These are phyloP conservation scores for Gandaritis pyraliata DNA, from an alignment of 2,888 invertebrate species.

Conservation along the genomic window DNA sequence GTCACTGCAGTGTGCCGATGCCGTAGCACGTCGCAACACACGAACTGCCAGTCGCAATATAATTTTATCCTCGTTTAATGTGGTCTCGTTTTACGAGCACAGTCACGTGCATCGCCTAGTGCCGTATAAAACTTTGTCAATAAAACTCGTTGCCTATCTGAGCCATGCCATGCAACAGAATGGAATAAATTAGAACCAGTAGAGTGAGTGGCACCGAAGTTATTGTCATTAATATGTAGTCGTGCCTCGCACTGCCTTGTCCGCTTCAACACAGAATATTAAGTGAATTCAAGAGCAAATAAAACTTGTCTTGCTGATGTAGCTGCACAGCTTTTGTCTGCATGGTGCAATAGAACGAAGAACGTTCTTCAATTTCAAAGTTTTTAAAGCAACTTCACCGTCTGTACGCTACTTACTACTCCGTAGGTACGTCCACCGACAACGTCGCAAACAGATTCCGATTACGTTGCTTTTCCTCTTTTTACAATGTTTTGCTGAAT, in stretches of 20 bases:
- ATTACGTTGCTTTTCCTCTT: slow-evolving; percentile 25
- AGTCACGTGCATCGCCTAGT: slow-evolving; percentile 30
- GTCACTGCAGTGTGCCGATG: not conserved
- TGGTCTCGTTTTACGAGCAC: slow-evolving; percentile 22
- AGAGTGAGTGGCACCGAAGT: not conserved
- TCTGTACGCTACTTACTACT: not conserved
- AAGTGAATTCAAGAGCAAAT: not conserved
- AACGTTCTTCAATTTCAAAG: not conserved
- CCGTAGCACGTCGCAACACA: slow-evolving; percentile 1
- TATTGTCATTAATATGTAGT: not conserved
- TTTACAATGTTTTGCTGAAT: slow-evolving; percentile 13
- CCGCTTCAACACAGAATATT: not conserved
- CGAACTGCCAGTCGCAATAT: slow-evolving; percentile 18
- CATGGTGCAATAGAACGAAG: not conserved
- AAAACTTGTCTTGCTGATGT: not conserved
- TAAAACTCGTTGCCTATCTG: slow-evolving; percentile 32
- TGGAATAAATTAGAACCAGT: slow-evolving; percentile 6
- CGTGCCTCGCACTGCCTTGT: not conserved
- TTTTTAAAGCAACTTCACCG: slow-evolving; percentile 1
- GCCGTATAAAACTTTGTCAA: slow-evolving; percentile 33
- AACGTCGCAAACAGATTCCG: slow-evolving; percentile 27
- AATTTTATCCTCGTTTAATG: slow-evolving; percentile 16
- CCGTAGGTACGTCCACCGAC: slow-evolving; percentile 1
- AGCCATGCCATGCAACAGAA: slow-evolving; percentile 15
- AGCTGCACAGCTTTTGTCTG: not conserved